Conservation (phyloP, 2,113 vertebrate genomes). For the Scomber colias region DNA sequence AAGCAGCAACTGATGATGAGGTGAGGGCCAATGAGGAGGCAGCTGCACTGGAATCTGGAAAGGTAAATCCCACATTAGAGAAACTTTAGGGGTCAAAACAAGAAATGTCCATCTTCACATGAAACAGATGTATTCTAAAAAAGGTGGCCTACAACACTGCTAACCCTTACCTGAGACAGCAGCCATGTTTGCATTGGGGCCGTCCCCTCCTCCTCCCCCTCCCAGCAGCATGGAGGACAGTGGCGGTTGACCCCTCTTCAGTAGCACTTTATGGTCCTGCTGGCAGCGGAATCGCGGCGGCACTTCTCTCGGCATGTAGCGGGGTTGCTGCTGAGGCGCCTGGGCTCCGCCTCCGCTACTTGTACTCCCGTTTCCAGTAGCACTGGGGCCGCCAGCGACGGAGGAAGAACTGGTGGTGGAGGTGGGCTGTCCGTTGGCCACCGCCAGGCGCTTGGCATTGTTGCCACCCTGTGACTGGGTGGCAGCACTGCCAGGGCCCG, state of each 20-base stretch:
- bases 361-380: slow-evolving; percentile 74
- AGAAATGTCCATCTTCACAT: not conserved
- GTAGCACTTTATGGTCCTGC: slow-evolving; percentile 99
- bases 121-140: not conserved
- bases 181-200: slow-evolving; percentile 91
- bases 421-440: slow-evolving; percentile 99
- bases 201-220: slow-evolving; percentile 84
- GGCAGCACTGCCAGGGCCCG: slow-evolving; percentile 96
- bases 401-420: slow-evolving; percentile 83
- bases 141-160: not conserved
- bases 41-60: slow-evolving; percentile 83
- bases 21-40: slow-evolving; percentile 83
- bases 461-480: slow-evolving; percentile 97
- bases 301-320: slow-evolving; percentile 99
- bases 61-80: not conserved
- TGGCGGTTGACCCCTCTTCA: slow-evolving; percentile 99
- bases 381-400: slow-evolving; percentile 66
- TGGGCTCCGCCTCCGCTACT: slow-evolving; percentile 86
- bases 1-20: slow-evolving; percentile 88
- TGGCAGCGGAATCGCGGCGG: slow-evolving; percentile 99
- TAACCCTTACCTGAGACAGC: slow-evolving; percentile 85
- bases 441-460: slow-evolving; percentile 99
- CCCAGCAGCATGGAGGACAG: slow-evolving; percentile 99
- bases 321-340: slow-evolving; percentile 88
- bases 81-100: not conserved